These are phyloP conservation scores for Magallana ariakensis DNA, from an alignment of 1,140 invertebrate genomes.

Conservation along the genomic window DNA sequence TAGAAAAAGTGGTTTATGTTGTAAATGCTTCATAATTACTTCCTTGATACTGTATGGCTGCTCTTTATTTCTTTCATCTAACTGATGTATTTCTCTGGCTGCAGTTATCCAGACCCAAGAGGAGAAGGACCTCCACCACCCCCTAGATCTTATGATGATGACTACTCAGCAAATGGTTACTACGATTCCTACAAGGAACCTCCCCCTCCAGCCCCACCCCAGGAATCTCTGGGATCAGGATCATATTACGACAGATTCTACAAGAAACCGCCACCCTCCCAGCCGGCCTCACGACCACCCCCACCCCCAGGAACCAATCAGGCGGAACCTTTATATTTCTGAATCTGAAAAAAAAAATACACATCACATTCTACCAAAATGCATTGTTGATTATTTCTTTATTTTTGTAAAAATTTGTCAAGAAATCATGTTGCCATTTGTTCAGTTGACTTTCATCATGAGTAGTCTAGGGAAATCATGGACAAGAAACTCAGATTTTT, in stretches of 20 bases:
- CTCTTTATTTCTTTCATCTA: neutral
- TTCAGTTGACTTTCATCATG: constrained; percentile 7
- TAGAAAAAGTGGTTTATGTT: no score
- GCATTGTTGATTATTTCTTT: constrained; percentile 20
- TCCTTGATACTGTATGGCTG: no score
- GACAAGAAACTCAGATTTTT: neutral
- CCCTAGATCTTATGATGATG: constrained; percentile 26
- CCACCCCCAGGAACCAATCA: constrained; percentile 25
- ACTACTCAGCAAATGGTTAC: constrained; percentile 43
- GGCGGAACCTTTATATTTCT: constrained; percentile 38
- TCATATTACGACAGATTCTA: constrained; percentile 64
- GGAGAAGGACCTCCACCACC: constrained; percentile 18
- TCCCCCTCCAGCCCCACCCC: constrained; percentile 11
- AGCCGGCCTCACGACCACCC: neutral
- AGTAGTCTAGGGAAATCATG: neutral
- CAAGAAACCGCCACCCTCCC: constrained; percentile 52
- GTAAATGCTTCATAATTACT: neutral
- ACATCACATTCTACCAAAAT: neutral
- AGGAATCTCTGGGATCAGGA: constrained; percentile 44
- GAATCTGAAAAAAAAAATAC: constrained; percentile 5
- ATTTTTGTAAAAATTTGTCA: neutral
- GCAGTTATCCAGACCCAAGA: constrained; percentile 29
- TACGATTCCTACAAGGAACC: constrained; percentile 24
- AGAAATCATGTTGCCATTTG: constrained; percentile 18
- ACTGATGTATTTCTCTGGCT: constrained; percentile 34